Evolutionary conservation across 2,888 invertebrate genomes (phyloP).

Genomic region (Pheosia gnoma): DNA sequence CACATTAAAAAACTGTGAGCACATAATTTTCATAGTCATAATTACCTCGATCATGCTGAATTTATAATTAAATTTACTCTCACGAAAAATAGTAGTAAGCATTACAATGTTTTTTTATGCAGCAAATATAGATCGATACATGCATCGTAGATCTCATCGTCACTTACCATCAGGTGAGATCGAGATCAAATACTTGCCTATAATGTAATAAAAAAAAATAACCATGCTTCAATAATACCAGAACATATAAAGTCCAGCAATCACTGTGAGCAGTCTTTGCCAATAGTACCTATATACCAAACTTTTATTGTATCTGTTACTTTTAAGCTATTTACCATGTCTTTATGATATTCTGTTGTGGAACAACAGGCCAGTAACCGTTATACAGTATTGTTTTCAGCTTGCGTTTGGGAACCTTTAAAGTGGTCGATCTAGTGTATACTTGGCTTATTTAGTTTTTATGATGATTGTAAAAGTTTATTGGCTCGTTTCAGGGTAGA

Average conservation of each 20-base stretch:
- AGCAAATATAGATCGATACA: too few relatives aligned
- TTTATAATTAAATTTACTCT: too few relatives aligned
- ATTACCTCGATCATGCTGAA: too few relatives aligned
- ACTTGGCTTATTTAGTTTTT: constrained; percentile 9
- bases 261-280: background rate
- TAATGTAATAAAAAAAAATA: background rate
- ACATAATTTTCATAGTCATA: too few relatives aligned
- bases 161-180: too few relatives aligned
- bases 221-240: too few relatives aligned
- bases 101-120: too few relatives aligned
- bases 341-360: constrained; percentile 23
- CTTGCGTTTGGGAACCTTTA: constrained; percentile 14
- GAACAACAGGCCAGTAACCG: constrained; percentile 27
- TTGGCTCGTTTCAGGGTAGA: background rate
- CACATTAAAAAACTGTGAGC: too few relatives aligned
- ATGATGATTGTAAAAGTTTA: constrained; percentile 32
- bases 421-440: background rate
- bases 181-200: too few relatives aligned
- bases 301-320: constrained; percentile 27
- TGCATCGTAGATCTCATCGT: too few relatives aligned
- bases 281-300: constrained; percentile 1
- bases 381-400: constrained; percentile 15
- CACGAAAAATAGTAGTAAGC: too few relatives aligned
- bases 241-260: background rate
- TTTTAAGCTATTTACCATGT: constrained; percentile 34